Base-by-base conservation (phyloP, 1,140 invertebrate species). In the Drosophila takahashii region DNA sequence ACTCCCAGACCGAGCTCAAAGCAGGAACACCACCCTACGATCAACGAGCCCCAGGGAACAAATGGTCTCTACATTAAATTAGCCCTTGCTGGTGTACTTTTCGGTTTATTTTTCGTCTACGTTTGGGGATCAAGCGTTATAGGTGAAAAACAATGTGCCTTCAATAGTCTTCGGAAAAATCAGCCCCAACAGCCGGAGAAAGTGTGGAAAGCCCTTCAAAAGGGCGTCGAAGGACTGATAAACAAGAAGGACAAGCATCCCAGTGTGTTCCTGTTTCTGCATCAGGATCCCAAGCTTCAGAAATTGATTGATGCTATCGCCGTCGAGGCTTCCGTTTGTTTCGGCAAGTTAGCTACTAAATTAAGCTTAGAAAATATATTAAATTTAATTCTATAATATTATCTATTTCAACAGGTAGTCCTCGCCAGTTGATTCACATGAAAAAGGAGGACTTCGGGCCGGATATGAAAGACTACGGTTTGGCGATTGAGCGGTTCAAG, bases 401-500 rank as follows among this genome's bases (percentile, higher is more conserved):
- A 29, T 8, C 29, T 5, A 0, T 47, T 37, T 3, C 18, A 50
- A 32, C 26, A 89, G 90, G 57, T 73, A 48, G 59, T 0, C 39
- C 66, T 18, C 26, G 22, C 26, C 32, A 44, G 37, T 60, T 32
- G 0, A 65, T 92, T 16, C 56, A 81, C 22, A 84, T 92, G 79
- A 52, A n/a, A 11, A 54, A 59, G n/a, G 34, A 79, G 7, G 90
- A 91, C 37, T 92, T 92, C 27, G 56, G 67, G 4, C 39, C 73
- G 1, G 7, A 45, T 5, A 51, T 29, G 0, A 79, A 89, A 8
- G 89, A 92, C 42, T 79, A 85, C 32, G 90, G 89, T 0, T 71
- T 77, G 56, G 74, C 77, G 37, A 91, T 92, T 48, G 60, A 78
- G 18, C 62, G 74, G 32, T 92, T 78, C 22, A 91, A 86, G 50